Conservation (phyloP, 2,113 vertebrate species). For the Egretta garzetta region DNA sequence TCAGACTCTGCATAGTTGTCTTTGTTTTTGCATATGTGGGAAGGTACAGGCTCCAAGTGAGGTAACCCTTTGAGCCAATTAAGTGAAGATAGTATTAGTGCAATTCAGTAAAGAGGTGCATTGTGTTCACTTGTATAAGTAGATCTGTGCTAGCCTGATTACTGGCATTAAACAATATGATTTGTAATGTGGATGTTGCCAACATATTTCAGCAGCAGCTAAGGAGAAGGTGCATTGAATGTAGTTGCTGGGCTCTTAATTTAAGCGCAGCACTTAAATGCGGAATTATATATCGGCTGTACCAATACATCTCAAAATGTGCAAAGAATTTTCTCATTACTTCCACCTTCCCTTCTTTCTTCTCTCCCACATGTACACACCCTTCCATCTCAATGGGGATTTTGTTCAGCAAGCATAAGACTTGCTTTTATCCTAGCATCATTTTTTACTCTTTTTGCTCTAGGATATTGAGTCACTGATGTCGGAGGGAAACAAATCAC, state of each 20-base stretch:
- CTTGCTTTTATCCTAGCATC: neutral
- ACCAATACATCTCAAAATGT: neutral
- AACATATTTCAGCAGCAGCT: neutral
- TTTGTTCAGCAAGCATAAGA: neutral
- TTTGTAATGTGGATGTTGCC: neutral
- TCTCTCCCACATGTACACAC: neutral
- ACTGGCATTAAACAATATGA: neutral
- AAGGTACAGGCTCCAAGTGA: neutral
- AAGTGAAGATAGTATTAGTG: neutral
- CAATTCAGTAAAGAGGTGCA: neutral
- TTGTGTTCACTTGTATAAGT: neutral
- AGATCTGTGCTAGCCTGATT: neutral
- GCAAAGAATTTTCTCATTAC: neutral
- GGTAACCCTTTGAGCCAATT: conserved; percentile 6
- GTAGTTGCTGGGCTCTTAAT: neutral
- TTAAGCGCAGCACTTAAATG: neutral
- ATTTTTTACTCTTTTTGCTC: conserved; percentile 21
- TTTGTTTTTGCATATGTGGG: neutral
- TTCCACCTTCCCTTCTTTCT: neutral
- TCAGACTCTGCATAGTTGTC: neutral
- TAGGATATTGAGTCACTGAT: conserved; percentile 88
- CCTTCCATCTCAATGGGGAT: neutral
- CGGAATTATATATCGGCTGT: neutral
- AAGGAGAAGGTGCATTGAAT: neutral
- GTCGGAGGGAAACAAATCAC: conserved; percentile 95